phyloP scores from a whole-genome alignment of 1,140 invertebrate species.

The Habropoda laboriosa region DNA sequence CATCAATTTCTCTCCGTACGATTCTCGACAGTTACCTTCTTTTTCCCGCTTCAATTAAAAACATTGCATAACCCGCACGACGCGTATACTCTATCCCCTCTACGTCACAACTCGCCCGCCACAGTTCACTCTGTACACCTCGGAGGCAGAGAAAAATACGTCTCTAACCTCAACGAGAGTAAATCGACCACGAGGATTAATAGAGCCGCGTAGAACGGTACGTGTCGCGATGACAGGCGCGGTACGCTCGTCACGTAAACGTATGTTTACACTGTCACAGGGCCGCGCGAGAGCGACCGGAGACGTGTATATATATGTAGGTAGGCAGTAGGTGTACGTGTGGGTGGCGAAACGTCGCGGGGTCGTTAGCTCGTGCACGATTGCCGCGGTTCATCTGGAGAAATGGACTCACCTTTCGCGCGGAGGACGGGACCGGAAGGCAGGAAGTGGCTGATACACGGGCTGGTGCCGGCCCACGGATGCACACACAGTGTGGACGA shows the following conservation, averaged over 20 bases:
- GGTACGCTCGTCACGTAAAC: conserved; percentile 4
- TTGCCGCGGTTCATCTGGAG: conserved; percentile 1
- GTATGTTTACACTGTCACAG: conserved; percentile 60
- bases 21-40: background rate
- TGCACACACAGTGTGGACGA: conserved; percentile 41
- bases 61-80: background rate
- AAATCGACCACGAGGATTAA: background rate
- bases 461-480: conserved; percentile 25
- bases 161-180: background rate
- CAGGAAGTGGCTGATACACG: conserved; percentile 15
- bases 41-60: background rate
- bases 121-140: background rate
- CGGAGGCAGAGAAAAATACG: no score
- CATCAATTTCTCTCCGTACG: background rate
- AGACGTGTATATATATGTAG: background rate
- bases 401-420: conserved; percentile 64
- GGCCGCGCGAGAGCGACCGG: background rate
- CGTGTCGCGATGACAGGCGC: background rate
- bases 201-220: background rate
- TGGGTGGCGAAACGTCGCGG: conserved; percentile 38
- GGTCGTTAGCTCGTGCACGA: conserved; percentile 47
- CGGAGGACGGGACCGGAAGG: conserved; percentile 36
- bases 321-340: conserved; percentile 15
- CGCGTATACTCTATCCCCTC: background rate
- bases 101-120: background rate